Conservation (phyloP, 2,113 vertebrate species). For the Trogon surrucura region DNA sequence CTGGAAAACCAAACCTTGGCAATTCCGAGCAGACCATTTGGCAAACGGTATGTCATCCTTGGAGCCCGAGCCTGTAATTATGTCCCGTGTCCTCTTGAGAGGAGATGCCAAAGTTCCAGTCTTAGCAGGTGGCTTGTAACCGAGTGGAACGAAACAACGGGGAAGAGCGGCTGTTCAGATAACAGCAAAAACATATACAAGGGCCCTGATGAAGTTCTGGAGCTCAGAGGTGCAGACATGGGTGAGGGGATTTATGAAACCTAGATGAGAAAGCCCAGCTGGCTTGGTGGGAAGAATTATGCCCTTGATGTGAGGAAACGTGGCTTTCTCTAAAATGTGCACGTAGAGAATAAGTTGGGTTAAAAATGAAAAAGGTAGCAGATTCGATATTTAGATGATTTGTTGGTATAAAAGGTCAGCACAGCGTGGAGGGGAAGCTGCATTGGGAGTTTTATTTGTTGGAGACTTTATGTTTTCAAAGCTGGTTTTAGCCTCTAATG, state of each 20-base stretch:
- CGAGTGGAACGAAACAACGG: neutral
- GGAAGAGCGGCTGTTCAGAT: neutral
- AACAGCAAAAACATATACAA: neutral
- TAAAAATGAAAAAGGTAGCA: neutral
- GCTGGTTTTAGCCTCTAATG: neutral
- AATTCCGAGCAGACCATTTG: neutral
- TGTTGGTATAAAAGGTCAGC: neutral
- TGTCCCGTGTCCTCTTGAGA: conserved; percentile 4
- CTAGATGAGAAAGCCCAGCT: neutral
- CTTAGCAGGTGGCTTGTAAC: conserved; percentile 49
- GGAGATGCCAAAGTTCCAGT: conserved; percentile 32
- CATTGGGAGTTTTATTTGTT: neutral
- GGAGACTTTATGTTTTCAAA: neutral
- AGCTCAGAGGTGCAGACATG: neutral
- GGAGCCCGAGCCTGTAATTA: conserved; percentile 33
- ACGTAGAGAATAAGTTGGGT: neutral
- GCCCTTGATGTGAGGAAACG: neutral
- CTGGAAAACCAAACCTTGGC: neutral
- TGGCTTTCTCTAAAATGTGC: neutral
- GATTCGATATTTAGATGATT: neutral
- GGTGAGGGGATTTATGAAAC: neutral
- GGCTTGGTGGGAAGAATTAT: neutral
- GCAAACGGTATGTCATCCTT: conserved; percentile 15
- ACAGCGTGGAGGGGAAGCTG: neutral
- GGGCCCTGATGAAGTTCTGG: neutral